Evolutionary conservation across 1,140 invertebrate genomes (phyloP), one percentile per base, ranked within the genome.

Genomic region (Chironomus striatipennis): DNA sequence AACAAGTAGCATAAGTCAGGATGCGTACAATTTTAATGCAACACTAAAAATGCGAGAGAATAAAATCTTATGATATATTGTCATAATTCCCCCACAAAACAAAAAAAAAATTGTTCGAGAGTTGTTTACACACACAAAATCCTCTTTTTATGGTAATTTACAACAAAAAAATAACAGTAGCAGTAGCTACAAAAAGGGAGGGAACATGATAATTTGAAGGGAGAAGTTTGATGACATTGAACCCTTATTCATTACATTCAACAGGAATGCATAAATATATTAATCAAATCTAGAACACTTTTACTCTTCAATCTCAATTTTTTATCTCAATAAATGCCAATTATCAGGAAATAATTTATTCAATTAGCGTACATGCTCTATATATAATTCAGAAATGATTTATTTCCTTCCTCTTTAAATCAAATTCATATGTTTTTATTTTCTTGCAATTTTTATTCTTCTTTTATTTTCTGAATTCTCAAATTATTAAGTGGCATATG

Each of bases 291-390:
- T 57, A 4, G 47, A 34, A 34, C 47, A n/a, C 1, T n/a, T 57
- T 0, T 15, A 57, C 15, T 12, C 12, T 12, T 57, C 47, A n/a
- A 57, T 12, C 47, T 12, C 47, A 57, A 12, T 57, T n/a, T 57
- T 57, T 57, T 57, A 57, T 57, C 47, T 57, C 47, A 17, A 70
- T 70, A 18, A 70, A 70, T 70, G 17, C 65, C 65, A 70, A 70
- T 70, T 70, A 70, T 70, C 65, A 17, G 20, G 18, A 70, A 70
- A 70, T 70, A 70, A 70, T 70, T 57, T 17, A 70, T 70, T 70
- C 65, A 70, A 70, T 70, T 70, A 70, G 65, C 20, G 20, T 34
- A 34, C 24, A 34, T n/a, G n/a, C 64, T 18, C 18, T 15, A 9
- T 20, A 9, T 15, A 9, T 70, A 70, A 70, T 70, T 70, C 15